Percentiles rank a stretch among this genome's conserved stretches.
These are phyloP conservation scores for Cynocephalus volans DNA, from an alignment of 2,113 vertebrate species.

Conservation along the genomic window DNA sequence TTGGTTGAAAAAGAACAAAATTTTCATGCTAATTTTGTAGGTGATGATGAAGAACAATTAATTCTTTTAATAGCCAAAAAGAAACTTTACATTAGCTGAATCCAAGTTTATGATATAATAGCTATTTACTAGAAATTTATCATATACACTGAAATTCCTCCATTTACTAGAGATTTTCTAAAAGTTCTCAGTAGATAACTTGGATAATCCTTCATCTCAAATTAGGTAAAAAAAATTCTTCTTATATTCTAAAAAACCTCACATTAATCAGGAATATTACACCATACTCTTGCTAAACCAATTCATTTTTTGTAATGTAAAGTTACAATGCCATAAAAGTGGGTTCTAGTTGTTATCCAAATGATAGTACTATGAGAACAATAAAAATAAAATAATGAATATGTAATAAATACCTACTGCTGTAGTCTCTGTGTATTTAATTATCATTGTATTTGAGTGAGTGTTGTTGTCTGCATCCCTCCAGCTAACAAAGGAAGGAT, in stretches of 20 bases:
- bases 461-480: constrained; percentile 90
- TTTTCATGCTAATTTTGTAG: constrained; percentile 32
- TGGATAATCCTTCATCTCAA: constrained; percentile 35
- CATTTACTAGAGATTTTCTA: constrained; percentile 12
- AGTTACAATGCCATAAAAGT: constrained; percentile 72
- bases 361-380: constrained; percentile 85
- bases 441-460: constrained; percentile 89
- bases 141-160: background rate
- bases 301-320: constrained; percentile 71
- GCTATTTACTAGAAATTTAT: background rate
- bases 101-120: background rate
- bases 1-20: constrained; percentile 55
- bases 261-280: constrained; percentile 57
- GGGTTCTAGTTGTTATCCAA: constrained; percentile 76
- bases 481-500: constrained; percentile 91
- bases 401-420: constrained; percentile 93
- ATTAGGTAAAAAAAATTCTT: background rate
- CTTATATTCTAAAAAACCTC: constrained; percentile 12
- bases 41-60: background rate
- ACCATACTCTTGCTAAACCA: constrained; percentile 59
- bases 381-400: constrained; percentile 94
- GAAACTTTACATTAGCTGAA: constrained; percentile 48
- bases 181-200: constrained; percentile 51
- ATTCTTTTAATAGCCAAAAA: constrained; percentile 62
- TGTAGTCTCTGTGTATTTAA: constrained; percentile 91